Conservation (phyloP, 2,113 vertebrate species). For the Leucosticte australis region DNA sequence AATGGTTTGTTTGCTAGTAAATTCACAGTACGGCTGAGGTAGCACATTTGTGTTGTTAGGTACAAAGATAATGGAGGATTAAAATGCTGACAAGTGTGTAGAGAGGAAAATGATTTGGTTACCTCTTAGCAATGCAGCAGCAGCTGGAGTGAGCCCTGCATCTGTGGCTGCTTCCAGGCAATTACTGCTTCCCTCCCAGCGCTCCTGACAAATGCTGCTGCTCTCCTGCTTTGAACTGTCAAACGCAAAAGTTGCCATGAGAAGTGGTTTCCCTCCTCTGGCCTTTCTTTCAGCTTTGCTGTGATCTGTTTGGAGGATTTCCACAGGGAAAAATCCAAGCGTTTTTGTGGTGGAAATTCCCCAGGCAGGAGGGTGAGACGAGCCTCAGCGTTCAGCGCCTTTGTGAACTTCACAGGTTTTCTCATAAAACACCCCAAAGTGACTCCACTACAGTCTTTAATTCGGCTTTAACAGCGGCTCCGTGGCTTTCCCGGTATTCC, state of each 20-base stretch:
- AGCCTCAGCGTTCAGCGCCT: fast-evolving
- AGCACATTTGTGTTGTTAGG: slow-evolving; percentile 37
- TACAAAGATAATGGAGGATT: slow-evolving; percentile 45
- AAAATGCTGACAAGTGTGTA: slow-evolving; percentile 47
- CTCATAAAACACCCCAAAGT: neutral
- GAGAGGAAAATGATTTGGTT: slow-evolving; percentile 50
- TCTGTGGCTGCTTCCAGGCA: slow-evolving; percentile 46
- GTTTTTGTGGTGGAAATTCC: neutral
- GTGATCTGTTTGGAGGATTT: neutral
- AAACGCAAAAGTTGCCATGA: neutral
- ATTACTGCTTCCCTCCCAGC: slow-evolving; percentile 28
- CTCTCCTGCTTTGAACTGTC: slow-evolving; percentile 25
- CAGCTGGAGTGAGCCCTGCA: slow-evolving; percentile 37
- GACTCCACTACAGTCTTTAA: neutral
- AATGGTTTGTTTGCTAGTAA: slow-evolving; percentile 44
- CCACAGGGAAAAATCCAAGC: neutral
- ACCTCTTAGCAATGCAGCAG: slow-evolving; percentile 5
- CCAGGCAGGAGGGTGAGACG: fast-evolving
- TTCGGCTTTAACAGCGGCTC: neutral
- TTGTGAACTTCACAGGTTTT: neutral
- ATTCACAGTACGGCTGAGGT: slow-evolving; percentile 43
- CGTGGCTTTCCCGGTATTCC: neutral
- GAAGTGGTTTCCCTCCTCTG: neutral
- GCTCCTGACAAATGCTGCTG: slow-evolving; percentile 32
- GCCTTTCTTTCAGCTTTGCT: neutral